Evolutionary conservation across 64 coral and sea anemone genomes (phyloP), one percentile per base, ranked within the genome.

Genomic region (Actinia equina): DNA sequence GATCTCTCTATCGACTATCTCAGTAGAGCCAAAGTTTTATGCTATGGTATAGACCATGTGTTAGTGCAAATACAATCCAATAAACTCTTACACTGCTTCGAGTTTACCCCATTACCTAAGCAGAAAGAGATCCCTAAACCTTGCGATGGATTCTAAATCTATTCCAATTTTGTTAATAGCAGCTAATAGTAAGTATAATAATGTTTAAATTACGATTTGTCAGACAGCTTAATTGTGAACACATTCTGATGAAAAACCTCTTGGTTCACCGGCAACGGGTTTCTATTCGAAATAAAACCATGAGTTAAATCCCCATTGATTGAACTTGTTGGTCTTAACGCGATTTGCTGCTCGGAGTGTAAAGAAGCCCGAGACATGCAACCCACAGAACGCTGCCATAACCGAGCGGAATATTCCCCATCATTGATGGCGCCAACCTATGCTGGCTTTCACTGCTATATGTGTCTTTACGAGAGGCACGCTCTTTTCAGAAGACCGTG

Each of bases 381-480:
- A 19, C 78, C 43, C 10, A 20, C 43, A 18, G 43, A 81, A 22
- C 78, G 52, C 16, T 81, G 49, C 78, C 69, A 74, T 30, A 74
- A 42, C 25, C 15, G 22, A 30, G 9, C 27, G 10, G 69, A 26
- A 26, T 74, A 41, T 30, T 74, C 69, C n/a, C n/a, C 69, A 4
- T 74, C 69, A 25, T 14, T 74, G 69, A 74, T 74, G 7, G 23
- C 69, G 69, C 69, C 69, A 27, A 13, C 77, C 2, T 80, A 80
- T 17, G 15, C 37, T 52, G 42, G 18, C 3, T 43, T 54, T 12
- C 83, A 44, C 30, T 85, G 83, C 56, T 85, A 85, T 42, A 11
- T 85, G 17, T 85, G 83, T 26, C 30, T 85, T 10, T 85, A 85
- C 83, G 83, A 85, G 12, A 85, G 83, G 45, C 83, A 85, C 17